Conservation (phyloP, 2,888 invertebrate genomes). For the Conus canariensis region DNA sequence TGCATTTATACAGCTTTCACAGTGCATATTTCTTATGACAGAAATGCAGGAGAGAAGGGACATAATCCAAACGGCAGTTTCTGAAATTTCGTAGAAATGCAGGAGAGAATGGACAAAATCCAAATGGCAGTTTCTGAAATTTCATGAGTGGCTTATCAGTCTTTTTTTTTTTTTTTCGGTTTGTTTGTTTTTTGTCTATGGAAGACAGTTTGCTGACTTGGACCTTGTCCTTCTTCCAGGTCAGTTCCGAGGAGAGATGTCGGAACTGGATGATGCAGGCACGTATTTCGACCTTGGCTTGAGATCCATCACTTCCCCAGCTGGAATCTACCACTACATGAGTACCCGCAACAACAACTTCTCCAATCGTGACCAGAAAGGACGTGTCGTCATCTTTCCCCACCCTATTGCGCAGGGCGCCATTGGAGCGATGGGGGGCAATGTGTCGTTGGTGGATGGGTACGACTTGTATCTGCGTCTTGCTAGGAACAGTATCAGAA, state of each 20-base stretch:
- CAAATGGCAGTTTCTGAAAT: too few species aligned
- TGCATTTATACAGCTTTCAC: too few species aligned
- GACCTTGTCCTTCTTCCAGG: constrained; percentile 52
- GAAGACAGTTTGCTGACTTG: too few species aligned
- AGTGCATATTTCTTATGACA: too few species aligned
- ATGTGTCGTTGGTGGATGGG: constrained; percentile 62
- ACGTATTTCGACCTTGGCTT: constrained; percentile 78
- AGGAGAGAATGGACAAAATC: too few species aligned
- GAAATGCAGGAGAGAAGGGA: too few species aligned
- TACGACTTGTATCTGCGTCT: constrained; percentile 50
- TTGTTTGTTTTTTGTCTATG: too few species aligned
- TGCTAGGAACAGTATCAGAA: not conserved
- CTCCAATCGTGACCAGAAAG: constrained; percentile 78
- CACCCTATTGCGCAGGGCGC: constrained; percentile 53
- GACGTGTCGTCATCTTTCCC: constrained; percentile 64
- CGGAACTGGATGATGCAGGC: constrained; percentile 75
- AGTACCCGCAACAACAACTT: constrained; percentile 78
- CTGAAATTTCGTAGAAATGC: too few species aligned
- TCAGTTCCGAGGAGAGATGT: constrained; percentile 72
- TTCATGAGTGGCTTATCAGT: too few species aligned
- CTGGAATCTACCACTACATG: constrained; percentile 73
- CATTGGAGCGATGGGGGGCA: constrained; percentile 74
- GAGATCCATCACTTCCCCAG: constrained; percentile 61
- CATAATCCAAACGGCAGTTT: too few species aligned
- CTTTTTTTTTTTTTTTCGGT: too few species aligned